These are phyloP conservation scores for Microctonus aethiopoides DNA, from an alignment of 2,888 invertebrate genomes.

Conservation along the genomic window DNA sequence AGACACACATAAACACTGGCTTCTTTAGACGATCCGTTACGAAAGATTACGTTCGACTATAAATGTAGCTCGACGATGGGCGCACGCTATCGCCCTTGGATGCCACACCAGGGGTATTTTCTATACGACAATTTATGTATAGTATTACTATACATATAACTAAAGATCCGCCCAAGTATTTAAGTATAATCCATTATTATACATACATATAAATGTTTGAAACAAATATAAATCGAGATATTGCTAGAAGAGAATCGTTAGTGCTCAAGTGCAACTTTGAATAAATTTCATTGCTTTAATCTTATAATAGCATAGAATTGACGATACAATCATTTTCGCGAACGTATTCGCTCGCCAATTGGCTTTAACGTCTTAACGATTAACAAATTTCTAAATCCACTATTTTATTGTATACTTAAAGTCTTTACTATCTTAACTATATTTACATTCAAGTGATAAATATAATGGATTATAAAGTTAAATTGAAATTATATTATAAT, in stretches of 20 bases:
- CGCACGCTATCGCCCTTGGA: conserved; percentile 24
- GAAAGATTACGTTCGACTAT: conserved; percentile 36
- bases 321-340: not conserved
- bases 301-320: not conserved
- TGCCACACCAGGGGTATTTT: not conserved
- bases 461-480: no score
- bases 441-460: not conserved
- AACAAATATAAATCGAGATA: not conserved
- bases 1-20: not conserved
- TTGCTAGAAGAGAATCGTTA: not conserved
- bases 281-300: not conserved
- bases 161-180: conserved; percentile 6
- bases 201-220: not conserved
- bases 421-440: not conserved
- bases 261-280: not conserved
- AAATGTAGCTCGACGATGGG: conserved; percentile 30
- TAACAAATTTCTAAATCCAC: not conserved
- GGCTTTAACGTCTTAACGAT: not conserved
- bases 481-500: no score
- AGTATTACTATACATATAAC: no score
- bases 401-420: not conserved
- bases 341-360: not conserved
- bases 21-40: conserved; percentile 29
- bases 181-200: not conserved
- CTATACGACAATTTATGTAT: not conserved